These are phyloP conservation scores for Athene noctua DNA, from an alignment of 2,113 vertebrate species.

Conservation along the genomic window DNA sequence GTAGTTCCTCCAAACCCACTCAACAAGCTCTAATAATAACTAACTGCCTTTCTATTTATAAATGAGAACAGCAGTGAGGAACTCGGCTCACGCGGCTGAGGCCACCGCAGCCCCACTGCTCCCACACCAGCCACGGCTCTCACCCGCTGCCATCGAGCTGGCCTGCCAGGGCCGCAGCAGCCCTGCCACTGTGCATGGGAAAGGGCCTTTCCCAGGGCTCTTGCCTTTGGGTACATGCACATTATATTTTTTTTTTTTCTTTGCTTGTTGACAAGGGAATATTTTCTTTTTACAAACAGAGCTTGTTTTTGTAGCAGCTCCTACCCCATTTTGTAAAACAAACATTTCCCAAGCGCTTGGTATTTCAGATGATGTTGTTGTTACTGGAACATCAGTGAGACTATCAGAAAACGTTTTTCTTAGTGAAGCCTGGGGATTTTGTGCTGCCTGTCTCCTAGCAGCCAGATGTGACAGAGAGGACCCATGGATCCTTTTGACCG, in stretches of 20 bases:
- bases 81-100: accelerated
- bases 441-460: not conserved
- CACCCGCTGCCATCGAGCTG: not conserved
- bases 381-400: not conserved
- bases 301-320: not conserved
- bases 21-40: not conserved
- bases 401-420: not conserved
- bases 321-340: not conserved
- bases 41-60: not conserved
- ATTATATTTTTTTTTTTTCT: too few relatives aligned
- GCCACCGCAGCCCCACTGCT: accelerated
- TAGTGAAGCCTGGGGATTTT: not conserved
- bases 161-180: not conserved
- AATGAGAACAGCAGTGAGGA: not conserved
- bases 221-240: not conserved
- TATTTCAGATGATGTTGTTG: not conserved
- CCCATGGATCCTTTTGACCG: accelerated
- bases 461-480: not conserved
- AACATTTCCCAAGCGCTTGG: not conserved
- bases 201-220: not conserved
- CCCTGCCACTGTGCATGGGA: not conserved
- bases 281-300: not conserved
- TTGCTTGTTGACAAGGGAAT: not conserved
- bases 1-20: not conserved
- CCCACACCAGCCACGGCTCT: accelerated